These are phyloP conservation scores for Acronicta alni DNA, from an alignment of 2,888 invertebrate species.

Conservation along the genomic window DNA sequence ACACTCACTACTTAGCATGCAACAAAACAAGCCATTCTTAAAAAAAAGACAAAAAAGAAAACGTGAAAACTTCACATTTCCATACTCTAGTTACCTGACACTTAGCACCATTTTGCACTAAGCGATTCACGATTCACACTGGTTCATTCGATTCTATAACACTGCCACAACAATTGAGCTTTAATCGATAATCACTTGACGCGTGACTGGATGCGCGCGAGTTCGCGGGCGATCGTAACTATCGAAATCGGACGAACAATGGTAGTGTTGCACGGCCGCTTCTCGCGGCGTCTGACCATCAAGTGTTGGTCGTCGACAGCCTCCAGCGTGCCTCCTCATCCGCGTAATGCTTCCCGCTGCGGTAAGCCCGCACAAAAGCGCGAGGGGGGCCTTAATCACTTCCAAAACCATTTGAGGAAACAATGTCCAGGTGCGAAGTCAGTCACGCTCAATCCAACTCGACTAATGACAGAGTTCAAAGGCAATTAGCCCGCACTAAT, in stretches of 20 bases:
- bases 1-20: neutral
- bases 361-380: conserved; percentile 58
- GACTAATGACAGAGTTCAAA: conserved; percentile 62
- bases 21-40: neutral
- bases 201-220: conserved; percentile 52
- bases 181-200: conserved; percentile 45
- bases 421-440: conserved; percentile 70
- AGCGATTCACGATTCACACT: conserved; percentile 60
- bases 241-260: conserved; percentile 29
- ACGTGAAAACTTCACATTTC: conserved; percentile 33
- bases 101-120: conserved; percentile 82
- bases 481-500: conserved; percentile 62
- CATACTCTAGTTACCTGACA: conserved; percentile 79
- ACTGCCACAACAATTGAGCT: conserved; percentile 50
- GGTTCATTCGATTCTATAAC: conserved; percentile 60
- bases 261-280: conserved; percentile 62
- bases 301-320: conserved; percentile 71
- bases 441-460: conserved; percentile 71
- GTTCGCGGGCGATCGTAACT: conserved; percentile 49
- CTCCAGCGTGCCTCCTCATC: conserved; percentile 76
- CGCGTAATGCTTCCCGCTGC: conserved; percentile 72
- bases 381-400: conserved; percentile 68
- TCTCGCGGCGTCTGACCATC: conserved; percentile 67
- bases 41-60: conserved; percentile 26
- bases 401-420: conserved; percentile 69